Evolutionary conservation across 64 coral and sea anemone genomes (phyloP).

Genomic region (Platygyra sinensis): DNA sequence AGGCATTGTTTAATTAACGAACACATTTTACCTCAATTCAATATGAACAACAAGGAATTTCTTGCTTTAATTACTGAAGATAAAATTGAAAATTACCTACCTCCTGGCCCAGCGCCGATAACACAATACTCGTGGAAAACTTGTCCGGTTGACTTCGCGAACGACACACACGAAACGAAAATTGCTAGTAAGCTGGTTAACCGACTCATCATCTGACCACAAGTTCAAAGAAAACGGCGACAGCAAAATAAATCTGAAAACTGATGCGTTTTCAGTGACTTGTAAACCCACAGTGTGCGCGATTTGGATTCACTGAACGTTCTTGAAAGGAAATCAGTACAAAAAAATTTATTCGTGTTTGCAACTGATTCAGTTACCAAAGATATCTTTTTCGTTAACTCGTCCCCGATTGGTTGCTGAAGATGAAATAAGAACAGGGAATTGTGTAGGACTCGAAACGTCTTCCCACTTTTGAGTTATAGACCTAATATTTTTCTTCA

Average conservation of each 20-base stretch:
- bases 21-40: background rate
- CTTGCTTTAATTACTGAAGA: background rate
- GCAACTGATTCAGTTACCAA: background rate
- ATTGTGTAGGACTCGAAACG: no score
- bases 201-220: background rate
- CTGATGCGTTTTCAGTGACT: background rate
- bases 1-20: background rate
- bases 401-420: background rate
- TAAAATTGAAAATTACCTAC: slow-evolving; percentile 36
- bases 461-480: no score
- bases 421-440: background rate
- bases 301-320: background rate
- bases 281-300: background rate
- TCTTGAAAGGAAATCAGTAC: background rate
- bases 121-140: slow-evolving; percentile 87
- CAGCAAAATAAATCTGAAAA: background rate
- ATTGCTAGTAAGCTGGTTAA: background rate
- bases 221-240: background rate
- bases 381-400: background rate
- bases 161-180: background rate
- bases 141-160: background rate
- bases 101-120: slow-evolving; percentile 86
- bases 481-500: no score
- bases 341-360: background rate
- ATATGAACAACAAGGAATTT: background rate